Base-by-base conservation (phyloP, 1,140 invertebrate genomes). In the Phymorhynchus buccinoides region DNA sequence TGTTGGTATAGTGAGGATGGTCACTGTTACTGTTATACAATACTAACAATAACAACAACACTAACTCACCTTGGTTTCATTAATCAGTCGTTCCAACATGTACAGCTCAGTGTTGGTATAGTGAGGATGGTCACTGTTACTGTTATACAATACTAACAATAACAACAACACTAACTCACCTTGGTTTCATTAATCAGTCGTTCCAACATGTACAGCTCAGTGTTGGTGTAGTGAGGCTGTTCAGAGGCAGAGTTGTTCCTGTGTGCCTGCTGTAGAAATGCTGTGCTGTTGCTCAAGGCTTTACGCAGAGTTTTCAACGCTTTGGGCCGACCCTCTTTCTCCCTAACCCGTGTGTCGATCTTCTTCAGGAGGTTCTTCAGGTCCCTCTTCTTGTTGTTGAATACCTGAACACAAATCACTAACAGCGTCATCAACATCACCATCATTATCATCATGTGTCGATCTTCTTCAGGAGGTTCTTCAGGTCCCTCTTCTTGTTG, bases 241-340 rank as follows among this genome's bases (percentile, higher is more conserved):
- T 90, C 90, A 1, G 84, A 44, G n/a, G 52, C 86, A 16, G 92
- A 91, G 14, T 94, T 84, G 87, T 94, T 94, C 68, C 90, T 90
- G 18, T 93, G 91, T 42, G 90, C 90, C 7, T 83, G 83, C 56
- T 62, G 56, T 22, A 93, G 86, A 88, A 95, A 95, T 62, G 89
- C 88, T 27, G 89, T 75, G 1, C 93, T 93, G 27, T 93, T 92
- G 85, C 95, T 94, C 0, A 95, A 82, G 88, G 94, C 92, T 27
- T 91, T 89, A 14, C 91, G 92, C 7, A 95, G 86, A 7, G 93
- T 92, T n/a, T 93, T 92, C 30, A 95, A 77, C 27, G 93, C 94
- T 86, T 94, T 92, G 1, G 98, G 97, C 48, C 98, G 94, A 89
- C 98, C 97, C 88, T 95, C 95, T 87, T 97, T 96, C 92, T 99